Evolutionary conservation across 2,113 vertebrate genomes (phyloP).

Genomic region (Isichthys henryi): DNA sequence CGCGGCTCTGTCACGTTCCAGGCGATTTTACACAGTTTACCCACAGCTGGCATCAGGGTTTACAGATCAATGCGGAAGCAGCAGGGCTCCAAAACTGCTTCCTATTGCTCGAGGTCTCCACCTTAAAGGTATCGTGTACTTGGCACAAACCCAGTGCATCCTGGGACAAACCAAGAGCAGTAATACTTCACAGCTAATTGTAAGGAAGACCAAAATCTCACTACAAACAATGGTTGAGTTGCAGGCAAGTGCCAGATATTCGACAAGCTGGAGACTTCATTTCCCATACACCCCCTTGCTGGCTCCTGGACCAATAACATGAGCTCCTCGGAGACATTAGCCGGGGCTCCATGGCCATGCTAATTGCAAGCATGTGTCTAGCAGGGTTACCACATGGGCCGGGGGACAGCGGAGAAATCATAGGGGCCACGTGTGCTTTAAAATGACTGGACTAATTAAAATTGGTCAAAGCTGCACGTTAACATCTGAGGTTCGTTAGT

Average conservation of each 20-base stretch:
- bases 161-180: background rate
- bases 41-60: background rate
- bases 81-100: background rate
- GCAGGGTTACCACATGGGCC: background rate
- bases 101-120: background rate
- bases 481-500: background rate
- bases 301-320: background rate
- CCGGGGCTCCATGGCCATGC: background rate
- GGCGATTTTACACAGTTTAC: background rate
- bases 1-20: background rate
- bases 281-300: background rate
- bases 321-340: background rate
- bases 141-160: background rate
- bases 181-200: background rate
- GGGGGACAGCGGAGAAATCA: background rate
- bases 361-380: background rate
- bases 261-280: background rate
- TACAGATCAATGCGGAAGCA: background rate
- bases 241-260: background rate
- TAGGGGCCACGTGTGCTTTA: background rate
- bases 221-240: background rate
- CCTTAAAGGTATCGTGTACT: background rate
- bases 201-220: background rate
- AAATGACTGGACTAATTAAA: background rate
- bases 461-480: background rate